A percentile compares a stretch with the other conserved stretches of the same genome.
These are phyloP conservation scores for Copidosoma aretas DNA, from an alignment of 2,888 invertebrate genomes.

Conservation along the genomic window DNA sequence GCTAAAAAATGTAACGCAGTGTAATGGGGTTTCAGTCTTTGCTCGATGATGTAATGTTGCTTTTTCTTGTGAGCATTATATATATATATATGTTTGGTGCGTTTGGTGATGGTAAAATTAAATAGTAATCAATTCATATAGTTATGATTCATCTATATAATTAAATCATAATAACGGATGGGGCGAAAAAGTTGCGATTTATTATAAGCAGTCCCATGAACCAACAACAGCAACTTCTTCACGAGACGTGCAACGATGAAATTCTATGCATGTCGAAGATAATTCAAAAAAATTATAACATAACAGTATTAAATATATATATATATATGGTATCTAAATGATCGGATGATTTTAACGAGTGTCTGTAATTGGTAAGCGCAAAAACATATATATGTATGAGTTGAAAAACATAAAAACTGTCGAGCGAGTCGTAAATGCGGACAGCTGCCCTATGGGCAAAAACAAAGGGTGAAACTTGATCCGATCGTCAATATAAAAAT, in stretches of 20 bases:
- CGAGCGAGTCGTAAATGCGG: not conserved
- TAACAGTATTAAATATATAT: too few species aligned
- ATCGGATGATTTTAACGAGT: too few species aligned
- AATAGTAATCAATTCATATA: too few species aligned
- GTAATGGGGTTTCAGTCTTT: not conserved
- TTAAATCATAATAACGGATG: too few species aligned
- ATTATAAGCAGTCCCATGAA: not conserved
- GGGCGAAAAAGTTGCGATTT: conserved; percentile 25
- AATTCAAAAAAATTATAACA: conserved; percentile 23
- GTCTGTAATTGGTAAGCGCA: too few species aligned
- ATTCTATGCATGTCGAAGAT: conserved; percentile 23
- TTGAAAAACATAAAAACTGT: too few species aligned
- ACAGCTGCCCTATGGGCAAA: not conserved
- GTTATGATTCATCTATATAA: too few species aligned
- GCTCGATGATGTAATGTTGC: not conserved
- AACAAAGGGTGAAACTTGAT: not conserved
- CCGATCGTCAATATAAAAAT: not conserved
- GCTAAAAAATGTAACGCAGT: not conserved
- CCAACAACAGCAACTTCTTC: conserved; percentile 24
- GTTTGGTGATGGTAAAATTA: too few species aligned
- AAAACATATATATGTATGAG: too few species aligned
- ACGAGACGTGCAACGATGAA: conserved; percentile 25
- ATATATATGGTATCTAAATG: too few species aligned
- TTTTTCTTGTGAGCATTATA: not conserved
- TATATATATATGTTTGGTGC: too few species aligned